A percentile compares a stretch with the other conserved stretches of the same genome.
Conservation (phyloP, 2,113 vertebrate species). For the Entelurus aequoreus region DNA sequence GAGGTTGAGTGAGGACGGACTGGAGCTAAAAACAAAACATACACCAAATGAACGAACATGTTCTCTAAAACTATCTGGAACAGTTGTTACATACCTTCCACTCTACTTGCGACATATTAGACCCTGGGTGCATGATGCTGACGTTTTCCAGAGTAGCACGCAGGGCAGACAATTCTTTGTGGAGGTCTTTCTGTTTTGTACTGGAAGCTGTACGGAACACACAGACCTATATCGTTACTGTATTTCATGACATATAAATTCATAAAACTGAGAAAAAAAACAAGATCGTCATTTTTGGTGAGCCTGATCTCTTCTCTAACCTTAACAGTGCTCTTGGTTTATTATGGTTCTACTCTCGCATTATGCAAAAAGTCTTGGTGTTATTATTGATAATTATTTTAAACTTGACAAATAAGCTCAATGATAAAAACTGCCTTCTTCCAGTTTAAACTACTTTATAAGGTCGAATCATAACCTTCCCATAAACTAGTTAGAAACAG, state of each 20-base stretch:
- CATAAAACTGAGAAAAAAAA: too few relatives aligned
- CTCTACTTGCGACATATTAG: slow-evolving; percentile 64
- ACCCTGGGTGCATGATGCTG: slow-evolving; percentile 55
- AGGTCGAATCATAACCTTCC: too few relatives aligned
- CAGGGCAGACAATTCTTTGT: slow-evolving; percentile 74
- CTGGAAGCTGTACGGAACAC: slow-evolving; percentile 57
- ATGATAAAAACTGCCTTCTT: too few relatives aligned
- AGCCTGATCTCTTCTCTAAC: too few relatives aligned
- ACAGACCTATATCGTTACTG: not conserved
- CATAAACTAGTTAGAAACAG: too few relatives aligned
- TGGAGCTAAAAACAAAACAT: slow-evolving; percentile 51
- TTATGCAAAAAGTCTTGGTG: too few relatives aligned
- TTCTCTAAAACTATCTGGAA: not conserved
- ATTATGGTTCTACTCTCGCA: too few relatives aligned
- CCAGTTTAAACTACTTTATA: too few relatives aligned
- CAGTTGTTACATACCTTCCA: slow-evolving; percentile 73
- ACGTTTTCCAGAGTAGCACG: slow-evolving; percentile 73
- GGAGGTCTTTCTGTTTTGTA: slow-evolving; percentile 56
- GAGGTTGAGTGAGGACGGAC: slow-evolving; percentile 49
- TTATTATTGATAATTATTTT: too few relatives aligned
- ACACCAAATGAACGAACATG: not conserved
- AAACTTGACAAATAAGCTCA: too few relatives aligned
- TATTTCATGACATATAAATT: not conserved
- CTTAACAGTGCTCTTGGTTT: too few relatives aligned
- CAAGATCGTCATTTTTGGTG: too few relatives aligned